These are phyloP conservation scores for Porphyrio hochstetteri DNA, from an alignment of 2,113 vertebrate species.

Conservation along the genomic window DNA sequence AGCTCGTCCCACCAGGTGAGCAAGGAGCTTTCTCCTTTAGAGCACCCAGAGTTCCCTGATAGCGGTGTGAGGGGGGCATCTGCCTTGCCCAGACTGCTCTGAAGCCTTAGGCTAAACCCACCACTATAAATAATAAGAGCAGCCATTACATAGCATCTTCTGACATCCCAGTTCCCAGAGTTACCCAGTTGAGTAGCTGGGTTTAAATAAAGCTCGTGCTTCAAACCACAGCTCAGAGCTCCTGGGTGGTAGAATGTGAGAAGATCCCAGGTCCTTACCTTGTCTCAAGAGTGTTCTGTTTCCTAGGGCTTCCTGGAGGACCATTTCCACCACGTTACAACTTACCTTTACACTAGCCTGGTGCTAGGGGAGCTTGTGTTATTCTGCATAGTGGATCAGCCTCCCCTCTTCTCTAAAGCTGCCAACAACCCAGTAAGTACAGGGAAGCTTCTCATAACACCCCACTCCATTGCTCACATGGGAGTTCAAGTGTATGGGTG, in stretches of 20 bases:
- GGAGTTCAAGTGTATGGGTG: background rate
- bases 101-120: background rate
- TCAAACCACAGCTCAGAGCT: background rate
- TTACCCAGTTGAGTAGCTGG: background rate
- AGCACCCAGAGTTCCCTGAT: background rate
- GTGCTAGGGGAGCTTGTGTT: constrained; percentile 84
- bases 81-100: background rate
- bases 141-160: background rate
- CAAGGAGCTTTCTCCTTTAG: background rate
- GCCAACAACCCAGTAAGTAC: constrained; percentile 76
- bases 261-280: background rate
- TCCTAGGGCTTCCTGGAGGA: constrained; percentile 81
- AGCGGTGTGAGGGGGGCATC: background rate
- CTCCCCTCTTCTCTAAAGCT: constrained; percentile 80
- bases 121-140: background rate
- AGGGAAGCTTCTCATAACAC: background rate
- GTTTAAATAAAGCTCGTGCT: background rate
- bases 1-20: background rate
- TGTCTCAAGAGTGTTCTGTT: background rate
- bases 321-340: constrained; percentile 78
- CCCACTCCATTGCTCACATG: background rate
- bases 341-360: constrained; percentile 82
- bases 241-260: background rate
- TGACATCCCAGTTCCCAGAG: background rate
- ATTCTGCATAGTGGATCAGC: constrained; percentile 85